Percentiles rank a stretch among this genome's conserved stretches.
These are phyloP conservation scores for Odocoileus hemionus DNA, from an alignment of 2,113 vertebrate genomes.

Conservation along the genomic window DNA sequence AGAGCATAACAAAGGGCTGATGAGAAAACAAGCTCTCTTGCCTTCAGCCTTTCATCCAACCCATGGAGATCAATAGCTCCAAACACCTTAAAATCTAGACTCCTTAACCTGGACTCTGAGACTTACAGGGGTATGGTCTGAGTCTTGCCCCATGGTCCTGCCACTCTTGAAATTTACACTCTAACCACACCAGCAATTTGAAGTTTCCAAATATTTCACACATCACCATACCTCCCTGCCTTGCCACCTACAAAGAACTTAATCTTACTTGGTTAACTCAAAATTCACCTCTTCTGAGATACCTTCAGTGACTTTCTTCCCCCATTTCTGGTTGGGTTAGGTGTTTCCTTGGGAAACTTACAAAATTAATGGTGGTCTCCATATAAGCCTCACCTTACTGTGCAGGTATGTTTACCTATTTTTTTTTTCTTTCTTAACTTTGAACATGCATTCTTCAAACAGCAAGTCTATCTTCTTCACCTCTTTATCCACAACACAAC, in stretches of 20 bases:
- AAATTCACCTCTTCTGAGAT: neutral
- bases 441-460: neutral
- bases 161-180: neutral
- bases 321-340: neutral
- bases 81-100: neutral
- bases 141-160: accelerated
- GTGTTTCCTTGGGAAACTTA: neutral
- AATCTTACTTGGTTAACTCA: neutral
- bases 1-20: neutral
- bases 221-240: too few species aligned
- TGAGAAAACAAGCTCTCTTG: neutral
- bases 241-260: neutral
- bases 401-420: neutral
- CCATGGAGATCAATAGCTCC: neutral
- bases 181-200: neutral
- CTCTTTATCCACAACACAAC: neutral
- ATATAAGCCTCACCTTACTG: neutral
- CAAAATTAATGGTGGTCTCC: neutral
- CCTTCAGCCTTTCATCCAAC: neutral
- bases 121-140: neutral
- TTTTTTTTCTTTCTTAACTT: neutral
- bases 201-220: neutral
- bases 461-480: neutral
- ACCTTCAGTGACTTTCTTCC: neutral
- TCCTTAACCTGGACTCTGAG: neutral